A percentile compares a stretch with the other conserved stretches of the same genome.
Evolutionary conservation across 1,140 invertebrate genomes (phyloP).

Genomic region (Panagrolaimus sp.): DNA sequence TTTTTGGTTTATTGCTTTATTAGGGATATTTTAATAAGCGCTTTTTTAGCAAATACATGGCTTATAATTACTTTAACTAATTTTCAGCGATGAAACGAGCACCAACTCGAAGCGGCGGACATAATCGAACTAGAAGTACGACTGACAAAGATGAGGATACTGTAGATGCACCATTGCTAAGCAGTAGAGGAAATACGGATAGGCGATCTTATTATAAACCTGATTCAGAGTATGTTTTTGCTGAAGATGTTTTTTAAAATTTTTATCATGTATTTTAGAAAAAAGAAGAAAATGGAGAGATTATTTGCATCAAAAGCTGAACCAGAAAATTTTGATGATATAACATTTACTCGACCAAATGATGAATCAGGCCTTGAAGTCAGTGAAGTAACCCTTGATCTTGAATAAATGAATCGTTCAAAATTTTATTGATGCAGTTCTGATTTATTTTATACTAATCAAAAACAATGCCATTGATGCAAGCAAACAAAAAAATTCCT

Average conservation of each 20-base stretch:
- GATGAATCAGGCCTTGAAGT: conserved; percentile 9
- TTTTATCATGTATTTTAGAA: conserved; percentile 27
- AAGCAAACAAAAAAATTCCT: too few relatives aligned
- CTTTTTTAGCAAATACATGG: too few relatives aligned
- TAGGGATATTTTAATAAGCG: too few relatives aligned
- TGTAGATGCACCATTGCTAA: conserved; percentile 17
- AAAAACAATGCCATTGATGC: too few relatives aligned
- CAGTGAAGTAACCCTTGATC: conserved; percentile 2
- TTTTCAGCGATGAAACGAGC: conserved; percentile 41
- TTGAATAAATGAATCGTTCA: neutral
- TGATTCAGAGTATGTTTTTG: conserved; percentile 15
- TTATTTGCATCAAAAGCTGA: conserved; percentile 31
- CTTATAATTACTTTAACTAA: too few relatives aligned
- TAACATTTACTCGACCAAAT: neutral
- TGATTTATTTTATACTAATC: too few relatives aligned
- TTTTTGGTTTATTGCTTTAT: too few relatives aligned
- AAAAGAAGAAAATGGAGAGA: conserved; percentile 40
- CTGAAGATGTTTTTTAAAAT: neutral
- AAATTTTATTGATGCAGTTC: too few relatives aligned
- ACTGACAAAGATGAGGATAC: conserved; percentile 27
- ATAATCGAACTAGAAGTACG: conserved; percentile 17
- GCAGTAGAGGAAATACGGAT: conserved; percentile 22
- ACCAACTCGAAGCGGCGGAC: conserved; percentile 27
- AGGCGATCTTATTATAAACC: conserved; percentile 33
- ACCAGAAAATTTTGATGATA: conserved; percentile 10